Evolutionary conservation across 2,888 invertebrate species (phyloP), one percentile per base, ranked within the genome.

Genomic region (Synanthedon vespiformis): DNA sequence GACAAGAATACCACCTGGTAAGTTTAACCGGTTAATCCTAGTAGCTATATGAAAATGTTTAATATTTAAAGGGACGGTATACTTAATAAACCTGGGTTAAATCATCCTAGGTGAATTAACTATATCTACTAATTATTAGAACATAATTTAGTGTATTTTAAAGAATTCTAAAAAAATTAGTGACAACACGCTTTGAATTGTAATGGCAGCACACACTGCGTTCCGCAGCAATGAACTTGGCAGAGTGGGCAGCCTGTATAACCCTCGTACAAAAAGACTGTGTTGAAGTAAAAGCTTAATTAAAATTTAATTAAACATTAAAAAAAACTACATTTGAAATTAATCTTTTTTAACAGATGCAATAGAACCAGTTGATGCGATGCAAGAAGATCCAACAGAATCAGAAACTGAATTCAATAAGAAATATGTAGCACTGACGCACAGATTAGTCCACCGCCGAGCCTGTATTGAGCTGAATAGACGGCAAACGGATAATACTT

Each of bases 381-480:
- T 68, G n/a, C 72, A 76, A 53, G 84, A 84, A 53, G 86, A 86
- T 40, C 84, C 86, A 4, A 87, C 96, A 0, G 93, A 94, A 55
- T 96, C 95, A 1, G 97, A 97, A 74, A 91, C 92, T 58, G 94
- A 94, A 63, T 97, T 97, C 77, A 91, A 92, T 64, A 93, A 94
- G 71, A 91, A 92, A 63, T 96, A 95, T 70, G 94, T 95, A 65
- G 94, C 95, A 16, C 91, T 95, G 55, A 94, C 95, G 3, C 96
- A 96, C 77, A 90, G 96, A 53, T 92, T 97, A 84, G 95, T 96
- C 0, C 96, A 97, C 77, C 89, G 96, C 53, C 93, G 95, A 72
- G 95, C 95, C 51, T 95, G 95, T 69, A 91, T 95, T 52, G 96
- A 97, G 78, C 93, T 96, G 91, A 96, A 95, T 71, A 91, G 93